Conservation (phyloP, 1,140 invertebrate species). For the Chrysopa pallens region DNA sequence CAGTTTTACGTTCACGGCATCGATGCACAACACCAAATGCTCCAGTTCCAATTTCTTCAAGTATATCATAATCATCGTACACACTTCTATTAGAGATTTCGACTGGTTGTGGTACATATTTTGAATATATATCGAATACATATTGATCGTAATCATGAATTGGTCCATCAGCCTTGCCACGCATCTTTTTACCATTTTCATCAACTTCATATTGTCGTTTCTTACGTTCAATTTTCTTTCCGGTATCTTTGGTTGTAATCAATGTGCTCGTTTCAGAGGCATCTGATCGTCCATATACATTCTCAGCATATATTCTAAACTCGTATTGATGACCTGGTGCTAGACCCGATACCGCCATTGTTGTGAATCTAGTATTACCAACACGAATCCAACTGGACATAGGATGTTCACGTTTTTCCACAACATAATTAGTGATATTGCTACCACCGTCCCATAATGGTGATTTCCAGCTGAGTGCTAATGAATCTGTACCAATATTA, state of each 20-base stretch:
- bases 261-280: constrained; percentile 69
- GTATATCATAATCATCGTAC: constrained; percentile 95
- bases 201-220: constrained; percentile 73
- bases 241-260: constrained; percentile 65
- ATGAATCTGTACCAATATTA: constrained; percentile 70
- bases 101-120: constrained; percentile 90
- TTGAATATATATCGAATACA: constrained; percentile 94
- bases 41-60: constrained; percentile 97
- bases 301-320: constrained; percentile 92
- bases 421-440: constrained; percentile 84
- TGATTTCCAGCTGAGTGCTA: constrained; percentile 81
- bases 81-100: constrained; percentile 89
- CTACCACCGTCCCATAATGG: constrained; percentile 89
- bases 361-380: constrained; percentile 84
- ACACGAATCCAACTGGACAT: constrained; percentile 90
- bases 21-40: constrained; percentile 98
- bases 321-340: constrained; percentile 87
- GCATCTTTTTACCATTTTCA: constrained; percentile 80
- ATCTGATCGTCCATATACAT: constrained; percentile 89
- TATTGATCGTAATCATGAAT: constrained; percentile 94
- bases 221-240: constrained; percentile 57
- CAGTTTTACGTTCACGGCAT: constrained; percentile 87
- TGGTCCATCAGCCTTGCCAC: constrained; percentile 70
- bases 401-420: constrained; percentile 86
- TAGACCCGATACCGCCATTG: constrained; percentile 72